phyloP scores from a whole-genome alignment of 2,888 invertebrate genomes.

The Eremobia ochroleuca region DNA sequence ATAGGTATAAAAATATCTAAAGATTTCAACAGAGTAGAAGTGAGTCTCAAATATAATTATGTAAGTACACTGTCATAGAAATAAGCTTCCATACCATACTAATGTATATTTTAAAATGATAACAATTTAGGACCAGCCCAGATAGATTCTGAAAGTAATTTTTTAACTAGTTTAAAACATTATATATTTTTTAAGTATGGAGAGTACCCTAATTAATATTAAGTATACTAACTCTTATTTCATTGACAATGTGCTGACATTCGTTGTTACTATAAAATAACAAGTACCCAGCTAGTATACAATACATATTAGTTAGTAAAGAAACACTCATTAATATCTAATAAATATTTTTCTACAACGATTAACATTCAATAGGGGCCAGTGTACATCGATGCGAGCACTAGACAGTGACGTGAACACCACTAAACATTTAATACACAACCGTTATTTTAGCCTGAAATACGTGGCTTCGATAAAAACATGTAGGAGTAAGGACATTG shows the following conservation, averaged over 20 bases:
- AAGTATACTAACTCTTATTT: slow-evolving; percentile 10
- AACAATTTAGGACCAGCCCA: slow-evolving; percentile 54
- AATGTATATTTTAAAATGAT: slow-evolving; percentile 15
- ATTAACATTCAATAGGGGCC: slow-evolving; percentile 75
- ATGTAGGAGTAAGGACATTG: slow-evolving; percentile 36
- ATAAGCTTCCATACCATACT: slow-evolving; percentile 9
- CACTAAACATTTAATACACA: slow-evolving; percentile 81
- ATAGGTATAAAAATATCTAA: slow-evolving; percentile 59
- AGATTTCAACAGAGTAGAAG: slow-evolving; percentile 46
- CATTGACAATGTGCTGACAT: slow-evolving; percentile 43
- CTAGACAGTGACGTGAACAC: slow-evolving; percentile 67
- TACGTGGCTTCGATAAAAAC: slow-evolving; percentile 48
- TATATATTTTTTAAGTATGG: slow-evolving; percentile 19
- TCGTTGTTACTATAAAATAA: slow-evolving; percentile 24
- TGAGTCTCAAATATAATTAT: slow-evolving; percentile 37
- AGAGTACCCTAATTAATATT: slow-evolving; percentile 9
- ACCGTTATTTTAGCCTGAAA: slow-evolving; percentile 80
- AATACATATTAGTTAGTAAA: slow-evolving; percentile 48
- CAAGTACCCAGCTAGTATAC: slow-evolving; percentile 38
- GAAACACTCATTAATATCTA: slow-evolving; percentile 64
- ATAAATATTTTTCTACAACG: slow-evolving; percentile 75
- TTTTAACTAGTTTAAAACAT: slow-evolving; percentile 3
- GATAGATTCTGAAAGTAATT: slow-evolving; percentile 35
- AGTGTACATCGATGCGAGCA: slow-evolving; percentile 68
- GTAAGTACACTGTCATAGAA: slow-evolving; percentile 45